Conservation (phyloP, 2,797 vertebrate genomes). For the Brotula barbata region DNA sequence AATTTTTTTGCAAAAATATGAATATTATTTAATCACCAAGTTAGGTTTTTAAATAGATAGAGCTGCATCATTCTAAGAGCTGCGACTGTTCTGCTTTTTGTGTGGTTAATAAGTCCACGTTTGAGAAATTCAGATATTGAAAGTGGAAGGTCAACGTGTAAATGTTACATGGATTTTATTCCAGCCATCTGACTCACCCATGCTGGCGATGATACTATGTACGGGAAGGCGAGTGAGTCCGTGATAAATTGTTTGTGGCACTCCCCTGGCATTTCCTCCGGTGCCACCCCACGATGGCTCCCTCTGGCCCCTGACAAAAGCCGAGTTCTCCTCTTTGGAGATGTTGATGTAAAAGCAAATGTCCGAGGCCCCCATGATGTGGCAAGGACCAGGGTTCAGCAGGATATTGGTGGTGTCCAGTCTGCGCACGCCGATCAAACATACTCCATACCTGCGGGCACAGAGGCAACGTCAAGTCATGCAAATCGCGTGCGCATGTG, state of each 20-base stretch:
- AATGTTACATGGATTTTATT: constrained; percentile 35
- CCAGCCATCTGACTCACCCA: constrained; percentile 75
- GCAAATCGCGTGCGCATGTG: too few species aligned
- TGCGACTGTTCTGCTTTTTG: neutral
- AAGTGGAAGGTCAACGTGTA: constrained; percentile 43
- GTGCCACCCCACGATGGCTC: constrained; percentile 75
- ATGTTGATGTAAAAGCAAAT: constrained; percentile 88
- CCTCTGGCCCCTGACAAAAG: constrained; percentile 82
- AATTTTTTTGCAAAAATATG: constrained; percentile 12
- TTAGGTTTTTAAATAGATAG: constrained; percentile 27
- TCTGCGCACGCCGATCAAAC: constrained; percentile 82
- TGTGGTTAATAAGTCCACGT: constrained; percentile 26
- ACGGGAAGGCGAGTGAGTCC: constrained; percentile 85
- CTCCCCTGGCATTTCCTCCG: constrained; percentile 70
- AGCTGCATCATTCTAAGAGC: constrained; percentile 22
- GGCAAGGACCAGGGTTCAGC: constrained; percentile 84
- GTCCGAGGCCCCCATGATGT: constrained; percentile 84
- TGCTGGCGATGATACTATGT: constrained; percentile 88
- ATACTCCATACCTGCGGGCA: constrained; percentile 81
- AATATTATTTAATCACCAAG: constrained; percentile 24
- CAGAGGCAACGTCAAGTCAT: constrained; percentile 12
- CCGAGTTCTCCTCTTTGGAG: constrained; percentile 88
- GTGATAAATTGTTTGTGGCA: constrained; percentile 79
- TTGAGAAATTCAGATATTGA: constrained; percentile 24
- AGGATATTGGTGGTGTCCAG: constrained; percentile 84